Percentiles rank a stretch among this genome's conserved stretches.
These are phyloP conservation scores for Drosophila multiciliata DNA, from an alignment of 2,888 invertebrate genomes.

Conservation along the genomic window DNA sequence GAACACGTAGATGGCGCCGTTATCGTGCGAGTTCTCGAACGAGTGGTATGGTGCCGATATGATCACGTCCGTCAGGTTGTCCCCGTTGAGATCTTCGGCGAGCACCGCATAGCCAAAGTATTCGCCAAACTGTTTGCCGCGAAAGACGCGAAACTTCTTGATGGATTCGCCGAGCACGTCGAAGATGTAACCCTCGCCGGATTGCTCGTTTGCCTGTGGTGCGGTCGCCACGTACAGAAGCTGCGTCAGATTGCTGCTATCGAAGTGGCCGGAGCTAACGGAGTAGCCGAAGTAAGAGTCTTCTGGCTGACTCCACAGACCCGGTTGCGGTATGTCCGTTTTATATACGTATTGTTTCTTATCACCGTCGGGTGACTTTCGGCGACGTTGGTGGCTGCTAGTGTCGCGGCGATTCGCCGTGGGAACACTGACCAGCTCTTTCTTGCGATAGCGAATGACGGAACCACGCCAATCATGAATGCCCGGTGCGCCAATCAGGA, in stretches of 20 bases:
- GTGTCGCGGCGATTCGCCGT: constrained; percentile 83
- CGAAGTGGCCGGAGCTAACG: constrained; percentile 83
- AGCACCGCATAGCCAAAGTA: constrained; percentile 88
- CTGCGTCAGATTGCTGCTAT: constrained; percentile 72
- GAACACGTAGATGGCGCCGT: constrained; percentile 85
- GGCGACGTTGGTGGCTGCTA: constrained; percentile 36
- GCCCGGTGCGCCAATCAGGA: constrained; percentile 84
- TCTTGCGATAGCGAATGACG: constrained; percentile 80
- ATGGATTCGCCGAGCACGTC: constrained; percentile 76
- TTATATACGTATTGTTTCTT: constrained; percentile 61
- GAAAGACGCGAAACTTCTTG: constrained; percentile 79
- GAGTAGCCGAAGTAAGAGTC: constrained; percentile 85
- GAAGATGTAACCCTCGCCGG: constrained; percentile 84
- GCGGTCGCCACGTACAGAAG: constrained; percentile 84
- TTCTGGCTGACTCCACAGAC: constrained; percentile 76
- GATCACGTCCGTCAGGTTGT: constrained; percentile 87
- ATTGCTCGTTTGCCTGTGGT: constrained; percentile 84
- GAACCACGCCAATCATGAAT: constrained; percentile 84
- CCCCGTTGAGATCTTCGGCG: constrained; percentile 88
- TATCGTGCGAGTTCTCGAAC: constrained; percentile 83
- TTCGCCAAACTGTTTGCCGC: constrained; percentile 87
- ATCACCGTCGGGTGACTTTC: constrained; percentile 40
- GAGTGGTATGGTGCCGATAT: constrained; percentile 87
- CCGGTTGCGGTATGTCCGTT: constrained; percentile 81
- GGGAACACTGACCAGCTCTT: constrained; percentile 72